These are phyloP conservation scores for Dicyrtoma fusca DNA, from an alignment of 2,888 invertebrate species.

Conservation along the genomic window DNA sequence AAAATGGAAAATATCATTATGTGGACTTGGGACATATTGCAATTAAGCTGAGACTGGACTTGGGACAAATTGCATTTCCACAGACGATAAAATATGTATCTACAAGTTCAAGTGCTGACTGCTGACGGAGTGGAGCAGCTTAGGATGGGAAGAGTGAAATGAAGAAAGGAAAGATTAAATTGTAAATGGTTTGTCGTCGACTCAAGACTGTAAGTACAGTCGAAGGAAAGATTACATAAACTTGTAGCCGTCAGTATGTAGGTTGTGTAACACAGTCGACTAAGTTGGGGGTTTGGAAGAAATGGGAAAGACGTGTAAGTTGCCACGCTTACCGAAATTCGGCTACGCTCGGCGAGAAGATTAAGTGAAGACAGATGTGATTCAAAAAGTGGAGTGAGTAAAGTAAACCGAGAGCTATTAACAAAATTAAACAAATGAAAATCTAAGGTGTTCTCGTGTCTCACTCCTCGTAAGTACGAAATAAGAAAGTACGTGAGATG, in stretches of 20 bases:
- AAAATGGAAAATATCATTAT: too few relatives aligned
- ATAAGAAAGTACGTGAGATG: not conserved
- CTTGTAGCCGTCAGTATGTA: not conserved
- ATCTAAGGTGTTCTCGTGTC: not conserved
- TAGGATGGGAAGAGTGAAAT: not conserved
- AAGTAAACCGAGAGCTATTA: too few relatives aligned
- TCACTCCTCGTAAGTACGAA: not conserved
- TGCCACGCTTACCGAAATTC: not conserved
- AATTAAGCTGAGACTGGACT: too few relatives aligned
- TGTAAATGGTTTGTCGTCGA: not conserved
- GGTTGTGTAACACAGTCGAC: not conserved
- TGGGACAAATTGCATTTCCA: too few relatives aligned
- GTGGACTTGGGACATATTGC: too few relatives aligned
- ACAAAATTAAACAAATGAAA: not conserved
- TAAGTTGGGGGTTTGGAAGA: not conserved
- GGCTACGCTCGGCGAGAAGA: not conserved
- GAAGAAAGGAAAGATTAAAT: not conserved
- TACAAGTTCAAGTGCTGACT: too few relatives aligned
- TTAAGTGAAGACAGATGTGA: constrained; percentile 15
- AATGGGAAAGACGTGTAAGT: not conserved
- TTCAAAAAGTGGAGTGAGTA: too few relatives aligned
- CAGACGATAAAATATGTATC: too few relatives aligned
- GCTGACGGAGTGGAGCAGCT: too few relatives aligned
- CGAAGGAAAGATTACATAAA: not conserved
- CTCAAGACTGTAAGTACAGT: too few relatives aligned